A percentile compares a stretch with the other conserved stretches of the same genome.
These are phyloP conservation scores for Apostichopus japonicus DNA, from an alignment of 35 echinoderm and acorn worm genomes.

Conservation along the genomic window DNA sequence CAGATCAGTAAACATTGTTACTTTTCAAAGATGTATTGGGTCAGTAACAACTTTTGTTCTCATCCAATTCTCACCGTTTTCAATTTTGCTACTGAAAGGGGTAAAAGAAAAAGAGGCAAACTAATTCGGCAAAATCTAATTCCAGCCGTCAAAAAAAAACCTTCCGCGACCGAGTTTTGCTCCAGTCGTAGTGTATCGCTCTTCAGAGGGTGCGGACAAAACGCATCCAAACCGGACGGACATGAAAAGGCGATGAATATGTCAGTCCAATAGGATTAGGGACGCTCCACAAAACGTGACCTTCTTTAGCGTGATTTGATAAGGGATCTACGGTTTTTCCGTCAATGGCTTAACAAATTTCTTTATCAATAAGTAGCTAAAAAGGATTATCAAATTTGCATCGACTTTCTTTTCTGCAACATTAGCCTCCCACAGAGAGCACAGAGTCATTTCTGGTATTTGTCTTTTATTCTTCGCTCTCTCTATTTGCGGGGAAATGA, in stretches of 20 bases:
- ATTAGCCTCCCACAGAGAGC: conserved; percentile 13
- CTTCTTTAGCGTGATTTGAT: conserved; percentile 14
- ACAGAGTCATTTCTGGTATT: neutral
- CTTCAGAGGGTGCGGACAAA: neutral
- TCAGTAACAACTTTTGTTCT: conserved; percentile 1
- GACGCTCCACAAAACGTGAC: conserved; percentile 1
- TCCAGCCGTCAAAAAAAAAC: neutral
- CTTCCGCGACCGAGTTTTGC: neutral
- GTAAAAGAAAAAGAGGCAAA: neutral
- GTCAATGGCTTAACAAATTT: conserved; percentile 34
- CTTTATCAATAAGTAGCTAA: conserved; percentile 13
- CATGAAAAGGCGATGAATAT: neutral
- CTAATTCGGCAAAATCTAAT: conserved; percentile 31
- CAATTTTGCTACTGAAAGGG: neutral
- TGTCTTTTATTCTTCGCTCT: neutral
- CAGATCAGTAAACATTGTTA: neutral
- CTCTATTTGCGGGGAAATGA: neutral
- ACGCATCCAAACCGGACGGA: neutral
- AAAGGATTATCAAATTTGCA: conserved; percentile 37
- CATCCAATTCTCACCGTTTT: neutral
- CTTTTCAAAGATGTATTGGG: neutral
- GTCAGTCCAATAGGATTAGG: conserved; percentile 18
- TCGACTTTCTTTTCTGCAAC: conserved; percentile 14
- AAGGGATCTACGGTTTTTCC: neutral
- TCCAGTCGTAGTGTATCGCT: neutral